Evolutionary conservation across 53 echinoderm and acorn worm genomes (phyloP).

Genomic region (Henricia sp.): DNA sequence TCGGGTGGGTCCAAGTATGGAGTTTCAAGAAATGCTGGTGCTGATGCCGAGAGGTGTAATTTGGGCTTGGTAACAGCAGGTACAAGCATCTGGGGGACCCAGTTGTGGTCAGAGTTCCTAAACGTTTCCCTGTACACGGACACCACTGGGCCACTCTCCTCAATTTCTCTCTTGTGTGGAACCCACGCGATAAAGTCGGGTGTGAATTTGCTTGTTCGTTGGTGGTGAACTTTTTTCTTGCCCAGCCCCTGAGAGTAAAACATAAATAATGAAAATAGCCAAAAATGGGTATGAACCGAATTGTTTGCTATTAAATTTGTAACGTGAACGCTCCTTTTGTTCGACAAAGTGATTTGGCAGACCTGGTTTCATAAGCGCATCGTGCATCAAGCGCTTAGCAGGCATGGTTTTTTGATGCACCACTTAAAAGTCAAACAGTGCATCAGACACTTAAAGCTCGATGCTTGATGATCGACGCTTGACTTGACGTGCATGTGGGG

Average conservation of each 20-base stretch:
- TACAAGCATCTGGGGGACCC: conserved; percentile 79
- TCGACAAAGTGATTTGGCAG: no score
- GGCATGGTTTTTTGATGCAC: no score
- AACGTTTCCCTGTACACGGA: conserved; percentile 94
- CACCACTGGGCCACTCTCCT: conserved; percentile 75
- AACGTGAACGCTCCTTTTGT: no score
- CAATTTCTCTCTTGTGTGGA: conserved; percentile 86
- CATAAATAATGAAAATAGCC: neutral
- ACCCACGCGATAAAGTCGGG: conserved; percentile 99
- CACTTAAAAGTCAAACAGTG: no score
- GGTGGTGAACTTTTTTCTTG: conserved; percentile 85
- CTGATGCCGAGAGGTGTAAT: conserved; percentile 37
- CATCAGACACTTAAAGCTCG: no score
- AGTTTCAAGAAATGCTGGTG: conserved; percentile 53
- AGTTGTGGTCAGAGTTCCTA: conserved; percentile 30
- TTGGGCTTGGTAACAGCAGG: conserved; percentile 52
- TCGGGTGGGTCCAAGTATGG: conserved; percentile 74
- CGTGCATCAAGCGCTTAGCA: no score
- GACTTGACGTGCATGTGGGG: no score
- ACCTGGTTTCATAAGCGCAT: no score
- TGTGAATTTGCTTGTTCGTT: conserved; percentile 71
- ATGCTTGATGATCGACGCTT: no score
- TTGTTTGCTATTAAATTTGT: no score
- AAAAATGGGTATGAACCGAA: no score
- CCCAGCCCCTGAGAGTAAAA: conserved; percentile 80